Conservation (phyloP, 1,140 invertebrate genomes). For the Calephelis nemesis region DNA sequence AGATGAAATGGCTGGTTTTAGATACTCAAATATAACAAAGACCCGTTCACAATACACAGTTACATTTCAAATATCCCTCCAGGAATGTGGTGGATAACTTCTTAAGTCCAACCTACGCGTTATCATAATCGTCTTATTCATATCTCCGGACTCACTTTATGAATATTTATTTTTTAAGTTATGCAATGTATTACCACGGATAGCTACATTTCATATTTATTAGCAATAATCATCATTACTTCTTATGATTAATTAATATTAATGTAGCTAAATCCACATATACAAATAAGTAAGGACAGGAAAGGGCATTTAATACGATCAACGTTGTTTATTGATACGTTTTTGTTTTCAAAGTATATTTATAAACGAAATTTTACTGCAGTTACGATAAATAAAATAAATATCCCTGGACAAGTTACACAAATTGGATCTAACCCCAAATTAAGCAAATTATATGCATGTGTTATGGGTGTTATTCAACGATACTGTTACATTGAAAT, state of each 20-base stretch:
- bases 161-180: constrained; percentile 15
- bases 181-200: not conserved
- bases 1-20: not conserved
- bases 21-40: not conserved
- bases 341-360: no score
- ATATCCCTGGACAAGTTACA: no score
- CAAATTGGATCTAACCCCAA: no score
- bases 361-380: no score
- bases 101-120: constrained; percentile 10
- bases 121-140: constrained; percentile 14
- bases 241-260: not conserved
- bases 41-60: not conserved
- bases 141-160: constrained; percentile 1
- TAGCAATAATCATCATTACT: constrained; percentile 11
- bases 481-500: no score
- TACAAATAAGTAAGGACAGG: no score
- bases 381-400: no score
- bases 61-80: not conserved
- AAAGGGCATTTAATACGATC: no score
- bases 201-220: constrained; percentile 7
- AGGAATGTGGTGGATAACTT: constrained; percentile 1
- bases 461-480: no score
- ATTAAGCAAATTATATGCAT: no score
- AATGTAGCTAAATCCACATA: not conserved
- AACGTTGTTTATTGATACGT: no score